Conservation (phyloP, 2,113 vertebrate species). For the Crocuta crocuta region DNA sequence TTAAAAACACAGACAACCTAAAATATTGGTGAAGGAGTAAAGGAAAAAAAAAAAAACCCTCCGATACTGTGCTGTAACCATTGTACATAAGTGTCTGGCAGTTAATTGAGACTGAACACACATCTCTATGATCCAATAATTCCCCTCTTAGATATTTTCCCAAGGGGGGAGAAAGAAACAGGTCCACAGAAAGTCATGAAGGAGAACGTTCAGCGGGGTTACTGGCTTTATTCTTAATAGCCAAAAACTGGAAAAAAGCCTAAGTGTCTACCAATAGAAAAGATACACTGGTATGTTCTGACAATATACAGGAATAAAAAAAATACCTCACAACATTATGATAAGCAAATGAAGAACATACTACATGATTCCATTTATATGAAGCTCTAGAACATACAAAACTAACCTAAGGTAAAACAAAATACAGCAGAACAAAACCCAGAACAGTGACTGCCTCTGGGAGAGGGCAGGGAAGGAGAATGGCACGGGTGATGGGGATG, state of each 20-base stretch:
- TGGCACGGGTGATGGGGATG: neutral
- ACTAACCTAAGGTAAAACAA: neutral
- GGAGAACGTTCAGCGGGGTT: neutral
- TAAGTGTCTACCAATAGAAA: neutral
- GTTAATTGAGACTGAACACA: neutral
- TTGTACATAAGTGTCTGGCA: neutral
- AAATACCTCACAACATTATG: neutral
- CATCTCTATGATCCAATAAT: neutral
- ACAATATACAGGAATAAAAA: neutral
- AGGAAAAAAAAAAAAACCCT: neutral
- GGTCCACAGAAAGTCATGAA: neutral
- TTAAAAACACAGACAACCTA: neutral
- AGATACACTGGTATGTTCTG: too few species aligned
- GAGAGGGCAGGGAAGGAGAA: fast-evolving
- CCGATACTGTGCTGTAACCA: neutral
- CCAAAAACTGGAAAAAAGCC: neutral
- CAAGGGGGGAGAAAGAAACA: neutral
- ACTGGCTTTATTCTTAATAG: neutral
- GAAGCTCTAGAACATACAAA: neutral
- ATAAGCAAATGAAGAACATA: neutral
- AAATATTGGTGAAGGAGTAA: neutral
- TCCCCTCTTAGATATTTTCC: neutral
- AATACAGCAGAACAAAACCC: neutral
- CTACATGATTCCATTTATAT: neutral
- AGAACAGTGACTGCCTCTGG: neutral